phyloP scores from a whole-genome alignment of 2,888 invertebrate species.

The Metopia argyrocephala region DNA sequence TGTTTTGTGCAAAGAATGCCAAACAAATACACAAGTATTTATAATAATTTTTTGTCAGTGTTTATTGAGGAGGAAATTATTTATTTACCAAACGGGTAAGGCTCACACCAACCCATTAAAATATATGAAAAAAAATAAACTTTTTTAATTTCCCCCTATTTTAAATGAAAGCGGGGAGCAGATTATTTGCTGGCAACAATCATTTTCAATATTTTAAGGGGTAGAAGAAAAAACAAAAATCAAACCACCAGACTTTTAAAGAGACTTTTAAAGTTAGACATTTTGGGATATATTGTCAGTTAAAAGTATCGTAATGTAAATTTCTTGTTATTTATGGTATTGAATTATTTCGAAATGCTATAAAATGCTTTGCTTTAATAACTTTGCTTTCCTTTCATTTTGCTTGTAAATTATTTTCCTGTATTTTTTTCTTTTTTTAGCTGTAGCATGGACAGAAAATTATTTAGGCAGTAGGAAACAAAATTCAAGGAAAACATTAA shows the following conservation, averaged over 20 bases:
- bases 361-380: slow-evolving; percentile 31
- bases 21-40: slow-evolving; percentile 50
- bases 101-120: background rate
- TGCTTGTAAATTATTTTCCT: background rate
- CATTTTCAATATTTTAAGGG: slow-evolving; percentile 19
- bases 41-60: slow-evolving; percentile 61
- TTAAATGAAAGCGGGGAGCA: slow-evolving; percentile 16
- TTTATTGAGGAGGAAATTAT: slow-evolving; percentile 75
- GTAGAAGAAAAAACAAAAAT: background rate
- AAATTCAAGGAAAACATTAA: slow-evolving; percentile 49
- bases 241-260: slow-evolving; percentile 10
- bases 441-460: slow-evolving; percentile 35
- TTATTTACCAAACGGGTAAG: slow-evolving; percentile 65
- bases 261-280: slow-evolving; percentile 8
- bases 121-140: slow-evolving; percentile 61
- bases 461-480: background rate
- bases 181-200: slow-evolving; percentile 26
- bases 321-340: slow-evolving; percentile 44
- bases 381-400: slow-evolving; percentile 8
- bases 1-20: slow-evolving; percentile 5
- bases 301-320: slow-evolving; percentile 55
- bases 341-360: slow-evolving; percentile 41
- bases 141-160: slow-evolving; percentile 66
- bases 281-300: slow-evolving; percentile 24
- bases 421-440: too few relatives aligned